These are phyloP conservation scores for Felis chaus DNA, from an alignment of 2,113 vertebrate species.

Conservation along the genomic window DNA sequence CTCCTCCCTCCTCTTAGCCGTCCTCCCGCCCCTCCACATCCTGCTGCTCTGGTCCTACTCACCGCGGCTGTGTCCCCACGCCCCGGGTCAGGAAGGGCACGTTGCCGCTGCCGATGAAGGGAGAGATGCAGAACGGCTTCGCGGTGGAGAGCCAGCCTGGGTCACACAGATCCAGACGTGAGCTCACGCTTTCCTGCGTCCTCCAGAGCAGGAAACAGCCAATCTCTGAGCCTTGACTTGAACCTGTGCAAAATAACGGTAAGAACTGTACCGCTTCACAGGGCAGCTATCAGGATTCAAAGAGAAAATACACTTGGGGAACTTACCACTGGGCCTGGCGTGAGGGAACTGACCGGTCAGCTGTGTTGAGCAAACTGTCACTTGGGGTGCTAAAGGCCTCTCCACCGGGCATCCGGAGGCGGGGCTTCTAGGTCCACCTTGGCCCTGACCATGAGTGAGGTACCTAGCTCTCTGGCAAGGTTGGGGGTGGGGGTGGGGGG, in stretches of 20 bases:
- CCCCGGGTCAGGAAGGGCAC: neutral
- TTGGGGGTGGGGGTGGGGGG: too few relatives aligned
- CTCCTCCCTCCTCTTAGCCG: neutral
- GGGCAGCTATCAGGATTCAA: neutral
- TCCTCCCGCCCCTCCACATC: neutral
- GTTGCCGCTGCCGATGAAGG: neutral
- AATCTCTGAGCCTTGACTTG: neutral
- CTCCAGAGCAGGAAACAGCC: accelerated
- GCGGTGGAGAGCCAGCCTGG: accelerated
- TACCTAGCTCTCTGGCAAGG: neutral
- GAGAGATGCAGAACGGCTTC: too few relatives aligned
- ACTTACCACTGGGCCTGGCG: neutral
- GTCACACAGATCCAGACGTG: neutral
- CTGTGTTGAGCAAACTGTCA: too few relatives aligned
- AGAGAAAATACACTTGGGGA: accelerated
- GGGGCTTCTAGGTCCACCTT: neutral
- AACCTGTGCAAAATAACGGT: neutral
- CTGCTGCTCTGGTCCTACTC: neutral
- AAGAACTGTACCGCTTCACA: accelerated
- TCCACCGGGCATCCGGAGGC: neutral
- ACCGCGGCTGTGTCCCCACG: accelerated
- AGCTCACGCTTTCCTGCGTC: neutral
- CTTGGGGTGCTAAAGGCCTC: neutral
- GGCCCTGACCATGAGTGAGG: neutral
- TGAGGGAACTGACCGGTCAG: neutral